Percentiles rank a stretch among this genome's conserved stretches.
Conservation (phyloP, 2,797 vertebrate species). For the Smutsia gigantea region DNA sequence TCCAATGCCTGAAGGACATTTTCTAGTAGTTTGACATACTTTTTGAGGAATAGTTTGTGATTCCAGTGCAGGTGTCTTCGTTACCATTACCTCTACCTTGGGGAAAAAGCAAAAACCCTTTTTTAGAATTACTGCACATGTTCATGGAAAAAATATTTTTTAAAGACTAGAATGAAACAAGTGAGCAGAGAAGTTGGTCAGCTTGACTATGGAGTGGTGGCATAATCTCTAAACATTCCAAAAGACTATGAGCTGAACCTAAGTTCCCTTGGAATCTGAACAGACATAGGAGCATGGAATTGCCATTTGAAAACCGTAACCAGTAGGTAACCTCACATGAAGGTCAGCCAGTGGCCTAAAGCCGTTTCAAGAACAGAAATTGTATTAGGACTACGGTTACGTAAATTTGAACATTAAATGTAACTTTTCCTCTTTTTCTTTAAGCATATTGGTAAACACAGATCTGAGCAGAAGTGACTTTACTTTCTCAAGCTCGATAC, state of each 20-base stretch:
- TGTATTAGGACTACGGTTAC: slow-evolving; percentile 60
- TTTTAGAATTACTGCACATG: slow-evolving; percentile 61
- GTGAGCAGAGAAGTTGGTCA: slow-evolving; percentile 44
- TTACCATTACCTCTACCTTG: slow-evolving; percentile 66
- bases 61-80: slow-evolving; percentile 79
- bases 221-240: slow-evolving; percentile 83
- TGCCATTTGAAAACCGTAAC: slow-evolving; percentile 57
- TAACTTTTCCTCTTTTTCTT: slow-evolving; percentile 69
- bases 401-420: slow-evolving; percentile 68
- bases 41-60: slow-evolving; percentile 77
- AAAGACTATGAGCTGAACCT: slow-evolving; percentile 67
- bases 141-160: slow-evolving; percentile 59
- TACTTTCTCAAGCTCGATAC: slow-evolving; percentile 69
- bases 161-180: slow-evolving; percentile 63
- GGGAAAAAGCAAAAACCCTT: slow-evolving; percentile 45
- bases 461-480: slow-evolving; percentile 68
- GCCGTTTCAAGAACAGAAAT: slow-evolving; percentile 72
- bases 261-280: slow-evolving; percentile 68
- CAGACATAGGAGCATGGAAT: slow-evolving; percentile 62
- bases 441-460: slow-evolving; percentile 71
- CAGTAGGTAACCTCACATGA: slow-evolving; percentile 55
- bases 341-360: slow-evolving; percentile 63
- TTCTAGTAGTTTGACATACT: slow-evolving; percentile 76
- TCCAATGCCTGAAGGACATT: slow-evolving; percentile 76
- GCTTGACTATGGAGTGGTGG: slow-evolving; percentile 68